phyloP scores from a whole-genome alignment of 53 echinoderm and acorn worm species.

The Astropecten irregularis region DNA sequence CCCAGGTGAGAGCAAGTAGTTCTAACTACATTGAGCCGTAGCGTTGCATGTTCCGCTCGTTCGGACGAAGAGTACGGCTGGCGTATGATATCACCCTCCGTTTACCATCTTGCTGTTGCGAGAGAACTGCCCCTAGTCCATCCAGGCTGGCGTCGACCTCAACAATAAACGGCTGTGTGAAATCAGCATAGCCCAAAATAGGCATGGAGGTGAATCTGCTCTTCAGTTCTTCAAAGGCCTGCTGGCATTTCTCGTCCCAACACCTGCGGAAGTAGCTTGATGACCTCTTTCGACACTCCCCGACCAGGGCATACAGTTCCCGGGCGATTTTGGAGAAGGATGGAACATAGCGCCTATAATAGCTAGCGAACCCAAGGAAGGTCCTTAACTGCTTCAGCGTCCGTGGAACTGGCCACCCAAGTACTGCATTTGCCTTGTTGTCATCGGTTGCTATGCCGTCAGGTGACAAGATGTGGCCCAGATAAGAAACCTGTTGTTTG shows the following conservation, averaged over 20 bases:
- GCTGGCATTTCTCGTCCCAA: conserved; percentile 3
- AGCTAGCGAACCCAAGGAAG: conserved; percentile 54
- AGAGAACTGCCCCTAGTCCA: conserved; percentile 61
- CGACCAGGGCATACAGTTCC: neutral
- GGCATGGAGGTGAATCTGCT: conserved; percentile 30
- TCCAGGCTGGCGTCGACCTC: conserved; percentile 53
- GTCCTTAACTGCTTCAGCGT: conserved; percentile 19
- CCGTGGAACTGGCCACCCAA: conserved; percentile 41
- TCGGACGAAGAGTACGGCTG: conserved; percentile 46
- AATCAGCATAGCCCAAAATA: conserved; percentile 63
- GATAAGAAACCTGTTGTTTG: neutral
- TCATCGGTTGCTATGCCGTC: conserved; percentile 38
- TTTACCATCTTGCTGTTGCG: conserved; percentile 54
- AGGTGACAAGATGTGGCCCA: conserved; percentile 3
- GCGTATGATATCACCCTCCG: conserved; percentile 61
- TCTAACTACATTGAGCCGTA: conserved; percentile 58
- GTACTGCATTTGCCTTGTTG: conserved; percentile 13
- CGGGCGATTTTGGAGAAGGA: neutral
- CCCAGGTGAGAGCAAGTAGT: conserved; percentile 55
- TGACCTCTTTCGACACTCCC: conserved; percentile 2
- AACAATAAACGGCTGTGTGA: conserved; percentile 22
- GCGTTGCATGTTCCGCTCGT: conserved; percentile 52
- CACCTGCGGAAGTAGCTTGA: neutral
- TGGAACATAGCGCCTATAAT: conserved; percentile 27
- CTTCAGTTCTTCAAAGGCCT: conserved; percentile 57